Conservation (phyloP, 2,113 vertebrate species). For the Hepsetus odoe region DNA sequence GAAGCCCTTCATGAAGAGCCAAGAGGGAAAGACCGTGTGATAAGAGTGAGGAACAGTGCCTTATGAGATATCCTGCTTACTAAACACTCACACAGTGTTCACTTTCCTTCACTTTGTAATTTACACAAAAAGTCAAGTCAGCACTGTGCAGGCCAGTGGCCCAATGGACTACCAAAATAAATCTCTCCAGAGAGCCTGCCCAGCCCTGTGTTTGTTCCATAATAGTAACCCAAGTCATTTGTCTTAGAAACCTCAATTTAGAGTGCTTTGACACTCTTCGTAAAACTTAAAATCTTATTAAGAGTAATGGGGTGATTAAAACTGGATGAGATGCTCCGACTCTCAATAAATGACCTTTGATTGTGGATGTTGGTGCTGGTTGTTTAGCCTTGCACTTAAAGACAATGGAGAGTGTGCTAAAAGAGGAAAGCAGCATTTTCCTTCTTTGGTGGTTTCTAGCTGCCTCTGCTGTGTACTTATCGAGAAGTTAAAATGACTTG, state of each 20-base stretch:
- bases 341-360: constrained; percentile 12
- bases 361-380: constrained; percentile 55
- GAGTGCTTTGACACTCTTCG: constrained; percentile 32
- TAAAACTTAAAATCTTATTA: constrained; percentile 40
- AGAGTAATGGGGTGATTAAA: constrained; percentile 33
- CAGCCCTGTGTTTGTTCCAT: constrained; percentile 43
- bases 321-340: not conserved
- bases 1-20: too few species aligned
- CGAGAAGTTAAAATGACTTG: constrained; percentile 74
- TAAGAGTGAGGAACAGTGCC: not conserved
- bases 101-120: constrained; percentile 70
- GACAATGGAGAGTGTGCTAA: constrained; percentile 77
- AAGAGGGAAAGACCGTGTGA: not conserved
- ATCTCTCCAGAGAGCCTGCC: constrained; percentile 53
- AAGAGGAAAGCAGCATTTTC: constrained; percentile 76
- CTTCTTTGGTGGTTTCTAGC: constrained; percentile 68
- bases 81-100: constrained; percentile 59
- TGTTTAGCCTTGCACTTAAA: constrained; percentile 57
- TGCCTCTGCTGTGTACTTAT: constrained; percentile 69
- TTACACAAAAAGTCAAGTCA: constrained; percentile 71
- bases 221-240: constrained; percentile 63
- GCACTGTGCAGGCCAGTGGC: constrained; percentile 65
- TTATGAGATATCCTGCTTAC: constrained; percentile 51
- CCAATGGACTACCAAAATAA: constrained; percentile 71
- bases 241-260: constrained; percentile 59